Percentiles rank a stretch among this genome's conserved stretches.
Evolutionary conservation across 2,888 invertebrate species (phyloP).

Genomic region (Elysia crispata): DNA sequence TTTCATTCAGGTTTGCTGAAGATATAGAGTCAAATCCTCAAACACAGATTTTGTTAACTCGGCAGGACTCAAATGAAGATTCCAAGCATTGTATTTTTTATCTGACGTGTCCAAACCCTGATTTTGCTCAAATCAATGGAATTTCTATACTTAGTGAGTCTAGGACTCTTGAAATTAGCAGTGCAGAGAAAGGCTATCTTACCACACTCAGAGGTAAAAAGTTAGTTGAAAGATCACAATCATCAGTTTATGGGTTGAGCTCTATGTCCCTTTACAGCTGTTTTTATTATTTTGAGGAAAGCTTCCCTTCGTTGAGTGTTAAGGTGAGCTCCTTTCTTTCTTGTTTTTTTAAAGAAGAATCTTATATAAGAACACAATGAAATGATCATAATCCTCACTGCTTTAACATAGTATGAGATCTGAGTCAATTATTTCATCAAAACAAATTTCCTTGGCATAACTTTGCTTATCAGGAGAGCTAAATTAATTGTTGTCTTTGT

Average conservation of each 20-base stretch:
- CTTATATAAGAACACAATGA: neutral
- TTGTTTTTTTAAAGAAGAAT: neutral
- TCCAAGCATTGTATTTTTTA: conserved; percentile 19
- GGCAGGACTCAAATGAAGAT: neutral
- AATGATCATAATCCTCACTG: too few relatives aligned
- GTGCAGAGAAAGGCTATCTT: conserved; percentile 39
- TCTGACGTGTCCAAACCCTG: conserved; percentile 16
- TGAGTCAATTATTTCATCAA: too few relatives aligned
- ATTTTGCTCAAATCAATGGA: conserved; percentile 23
- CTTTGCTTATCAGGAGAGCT: too few relatives aligned
- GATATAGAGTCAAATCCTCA: too few relatives aligned
- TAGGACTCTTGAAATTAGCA: conserved; percentile 44
- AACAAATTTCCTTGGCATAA: too few relatives aligned
- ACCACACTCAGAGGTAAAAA: conserved; percentile 38
- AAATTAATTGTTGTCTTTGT: too few relatives aligned
- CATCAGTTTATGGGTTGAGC: neutral
- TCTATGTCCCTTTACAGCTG: neutral
- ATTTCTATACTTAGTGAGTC: conserved; percentile 44
- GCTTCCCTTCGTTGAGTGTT: conserved; percentile 17
- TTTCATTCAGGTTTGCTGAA: conserved; percentile 13
- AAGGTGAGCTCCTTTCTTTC: conserved; percentile 26
- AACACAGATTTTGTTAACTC: too few relatives aligned
- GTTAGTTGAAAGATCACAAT: neutral
- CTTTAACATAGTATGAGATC: too few relatives aligned
- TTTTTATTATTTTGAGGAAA: conserved; percentile 13